Evolutionary conservation across 2,113 vertebrate species (phyloP).

Genomic region (Neomonachus schauinslandi): DNA sequence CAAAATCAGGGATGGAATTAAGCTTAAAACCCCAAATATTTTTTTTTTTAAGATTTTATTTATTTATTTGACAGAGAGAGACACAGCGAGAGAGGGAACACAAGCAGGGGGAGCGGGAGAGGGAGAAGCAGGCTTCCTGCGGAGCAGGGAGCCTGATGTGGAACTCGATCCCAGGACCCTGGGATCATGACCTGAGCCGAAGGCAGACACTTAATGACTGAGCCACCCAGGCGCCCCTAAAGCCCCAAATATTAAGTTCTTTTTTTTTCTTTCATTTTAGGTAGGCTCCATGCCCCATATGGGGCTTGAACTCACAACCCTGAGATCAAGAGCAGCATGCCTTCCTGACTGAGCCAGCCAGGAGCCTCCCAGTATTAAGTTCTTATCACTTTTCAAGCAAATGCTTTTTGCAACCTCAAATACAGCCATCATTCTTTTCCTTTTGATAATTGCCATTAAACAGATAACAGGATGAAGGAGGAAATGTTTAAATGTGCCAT

Average conservation of each 20-base stretch:
- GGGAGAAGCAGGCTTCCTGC: no score
- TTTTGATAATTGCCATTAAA: constrained; percentile 12
- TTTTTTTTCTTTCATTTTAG: neutral
- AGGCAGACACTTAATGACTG: no score
- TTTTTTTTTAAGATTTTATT: no score
- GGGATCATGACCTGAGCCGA: no score
- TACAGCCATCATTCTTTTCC: neutral
- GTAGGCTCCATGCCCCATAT: neutral
- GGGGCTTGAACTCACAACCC: neutral
- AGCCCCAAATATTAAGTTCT: neutral
- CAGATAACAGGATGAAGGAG: neutral
- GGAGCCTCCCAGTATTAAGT: neutral
- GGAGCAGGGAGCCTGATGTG: no score
- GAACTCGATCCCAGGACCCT: no score
- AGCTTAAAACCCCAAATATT: neutral
- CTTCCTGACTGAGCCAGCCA: neutral
- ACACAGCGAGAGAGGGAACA: no score
- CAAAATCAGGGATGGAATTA: neutral
- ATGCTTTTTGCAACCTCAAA: neutral
- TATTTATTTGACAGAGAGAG: no score
- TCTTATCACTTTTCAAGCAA: neutral
- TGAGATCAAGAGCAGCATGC: no score
- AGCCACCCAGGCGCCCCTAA: neutral
- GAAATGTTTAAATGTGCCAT: neutral
- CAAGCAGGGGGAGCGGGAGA: no score